Evolutionary conservation across 30 jellyfish, hydroid and myxozoan genomes (phyloP).

Genomic region (Hydra vulgaris): DNA sequence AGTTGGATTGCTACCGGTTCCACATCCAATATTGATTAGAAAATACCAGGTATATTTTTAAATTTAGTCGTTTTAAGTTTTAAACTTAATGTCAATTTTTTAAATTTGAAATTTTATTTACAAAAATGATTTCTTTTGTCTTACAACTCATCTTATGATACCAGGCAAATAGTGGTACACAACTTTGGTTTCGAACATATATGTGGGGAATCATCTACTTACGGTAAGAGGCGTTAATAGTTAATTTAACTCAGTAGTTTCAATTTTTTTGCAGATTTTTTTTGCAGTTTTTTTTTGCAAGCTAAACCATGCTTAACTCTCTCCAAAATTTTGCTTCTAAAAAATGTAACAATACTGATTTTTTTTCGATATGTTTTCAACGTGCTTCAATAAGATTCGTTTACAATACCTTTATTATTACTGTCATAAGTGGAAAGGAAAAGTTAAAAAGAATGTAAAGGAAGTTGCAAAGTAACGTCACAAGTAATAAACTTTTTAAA

Average conservation of each 20-base stretch:
- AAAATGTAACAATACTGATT: too few species aligned
- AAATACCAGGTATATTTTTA: constrained; percentile 64
- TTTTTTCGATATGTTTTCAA: too few species aligned
- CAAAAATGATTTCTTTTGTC: neutral
- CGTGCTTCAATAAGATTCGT: too few species aligned
- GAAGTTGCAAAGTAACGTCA: too few species aligned
- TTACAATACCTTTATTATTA: too few species aligned
- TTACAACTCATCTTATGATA: neutral
- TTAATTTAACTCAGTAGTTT: neutral
- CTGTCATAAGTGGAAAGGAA: too few species aligned
- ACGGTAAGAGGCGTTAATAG: constrained; percentile 31
- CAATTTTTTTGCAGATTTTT: neutral
- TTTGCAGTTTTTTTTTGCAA: constrained; percentile 1
- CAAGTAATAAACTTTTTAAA: too few species aligned
- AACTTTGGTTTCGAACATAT: constrained; percentile 90
- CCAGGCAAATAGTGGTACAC: constrained; percentile 98
- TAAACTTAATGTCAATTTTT: too few species aligned
- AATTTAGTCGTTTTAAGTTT: neutral
- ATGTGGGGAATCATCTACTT: constrained; percentile 96
- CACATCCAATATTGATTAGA: constrained; percentile 88
- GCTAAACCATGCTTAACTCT: too few species aligned
- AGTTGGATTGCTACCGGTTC: constrained; percentile 94
- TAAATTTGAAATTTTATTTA: too few species aligned
- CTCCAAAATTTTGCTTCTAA: too few species aligned
- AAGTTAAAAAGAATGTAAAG: too few species aligned